Conservation (phyloP, 2,113 vertebrate genomes). For the Calidris pugnax region DNA sequence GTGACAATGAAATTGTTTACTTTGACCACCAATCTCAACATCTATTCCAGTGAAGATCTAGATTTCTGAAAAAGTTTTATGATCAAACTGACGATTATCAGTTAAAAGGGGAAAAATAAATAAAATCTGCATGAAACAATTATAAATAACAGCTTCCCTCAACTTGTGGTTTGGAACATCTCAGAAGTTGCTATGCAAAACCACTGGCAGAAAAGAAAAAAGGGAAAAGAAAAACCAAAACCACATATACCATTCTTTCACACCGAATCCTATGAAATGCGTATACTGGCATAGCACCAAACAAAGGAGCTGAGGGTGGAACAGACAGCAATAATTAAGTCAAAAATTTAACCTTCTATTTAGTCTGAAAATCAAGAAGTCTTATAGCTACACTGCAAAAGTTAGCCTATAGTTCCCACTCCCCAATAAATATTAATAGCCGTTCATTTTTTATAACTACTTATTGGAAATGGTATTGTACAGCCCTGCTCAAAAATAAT, state of each 20-base stretch:
- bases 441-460: neutral
- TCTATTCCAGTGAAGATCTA: neutral
- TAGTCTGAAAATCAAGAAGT: neutral
- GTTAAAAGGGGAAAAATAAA: neutral
- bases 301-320: neutral
- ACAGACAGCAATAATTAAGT: neutral
- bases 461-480: neutral
- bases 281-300: neutral
- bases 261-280: neutral
- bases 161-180: neutral
- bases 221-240: neutral
- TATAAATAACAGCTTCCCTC: neutral
- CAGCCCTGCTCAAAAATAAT: neutral
- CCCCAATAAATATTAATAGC: neutral
- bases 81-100: neutral
- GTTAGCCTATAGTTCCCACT: neutral
- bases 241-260: rapidly evolving
- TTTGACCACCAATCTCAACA: neutral
- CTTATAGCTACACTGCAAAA: neutral
- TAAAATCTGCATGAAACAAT: neutral
- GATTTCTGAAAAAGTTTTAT: neutral
- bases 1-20: neutral
- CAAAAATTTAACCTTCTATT: neutral
- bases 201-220: neutral
- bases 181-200: neutral